Percentiles rank a stretch among this genome's conserved stretches.
Conservation (phyloP, 2,888 invertebrate species). For the Epistrophe grossulariae region DNA sequence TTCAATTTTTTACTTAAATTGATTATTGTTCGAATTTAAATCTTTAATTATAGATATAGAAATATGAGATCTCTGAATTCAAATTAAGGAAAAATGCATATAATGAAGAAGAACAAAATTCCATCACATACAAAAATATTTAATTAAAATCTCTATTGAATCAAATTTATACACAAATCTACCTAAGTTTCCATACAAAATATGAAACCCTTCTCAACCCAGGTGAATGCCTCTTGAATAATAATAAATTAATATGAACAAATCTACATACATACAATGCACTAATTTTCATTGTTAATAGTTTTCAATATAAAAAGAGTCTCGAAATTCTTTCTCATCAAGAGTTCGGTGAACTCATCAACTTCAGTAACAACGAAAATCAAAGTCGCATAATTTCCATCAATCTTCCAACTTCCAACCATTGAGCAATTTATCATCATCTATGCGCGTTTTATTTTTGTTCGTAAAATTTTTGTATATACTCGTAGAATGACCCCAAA, state of each 20-base stretch:
- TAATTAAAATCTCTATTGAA: background rate
- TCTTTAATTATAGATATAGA: no score
- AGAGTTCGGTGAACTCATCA: slow-evolving; percentile 38
- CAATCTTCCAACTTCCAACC: slow-evolving; percentile 37
- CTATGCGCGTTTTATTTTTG: slow-evolving; percentile 19
- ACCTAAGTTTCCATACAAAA: background rate
- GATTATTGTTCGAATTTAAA: no score
- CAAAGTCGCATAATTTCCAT: slow-evolving; percentile 25
- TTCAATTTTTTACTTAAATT: no score
- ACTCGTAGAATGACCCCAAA: slow-evolving; percentile 24
- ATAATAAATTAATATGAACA: slow-evolving; percentile 15
- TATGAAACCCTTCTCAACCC: background rate
- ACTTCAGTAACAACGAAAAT: background rate
- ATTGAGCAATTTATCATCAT: slow-evolving; percentile 60
- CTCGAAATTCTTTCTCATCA: background rate
- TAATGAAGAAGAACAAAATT: background rate
- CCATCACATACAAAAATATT: background rate
- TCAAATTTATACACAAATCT: background rate
- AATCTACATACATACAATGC: slow-evolving; percentile 14
- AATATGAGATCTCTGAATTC: background rate
- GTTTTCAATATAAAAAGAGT: background rate
- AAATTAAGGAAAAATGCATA: background rate
- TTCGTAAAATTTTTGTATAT: slow-evolving; percentile 36
- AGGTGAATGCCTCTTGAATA: background rate
- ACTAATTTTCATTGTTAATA: slow-evolving; percentile 32